These are phyloP conservation scores for Eutolmus rufibarbis DNA, from an alignment of 2,888 invertebrate genomes.

Conservation along the genomic window DNA sequence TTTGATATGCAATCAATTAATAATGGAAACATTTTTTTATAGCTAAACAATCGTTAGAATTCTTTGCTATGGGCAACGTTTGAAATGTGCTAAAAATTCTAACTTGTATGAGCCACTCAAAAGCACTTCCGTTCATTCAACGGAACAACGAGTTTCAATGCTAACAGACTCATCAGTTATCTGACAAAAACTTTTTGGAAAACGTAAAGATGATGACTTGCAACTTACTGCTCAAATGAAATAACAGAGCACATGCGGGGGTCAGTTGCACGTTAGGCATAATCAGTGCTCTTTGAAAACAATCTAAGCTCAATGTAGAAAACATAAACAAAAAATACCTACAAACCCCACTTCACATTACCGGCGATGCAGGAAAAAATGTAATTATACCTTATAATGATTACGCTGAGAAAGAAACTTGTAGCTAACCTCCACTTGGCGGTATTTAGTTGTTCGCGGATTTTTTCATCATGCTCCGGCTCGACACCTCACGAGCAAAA, in stretches of 20 bases:
- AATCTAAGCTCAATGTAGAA: neutral
- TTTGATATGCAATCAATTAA: neutral
- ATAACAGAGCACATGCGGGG: neutral
- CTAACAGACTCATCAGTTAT: neutral
- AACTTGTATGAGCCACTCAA: neutral
- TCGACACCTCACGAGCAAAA: neutral
- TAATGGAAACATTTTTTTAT: too few species aligned
- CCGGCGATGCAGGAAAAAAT: neutral
- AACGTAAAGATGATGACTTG: neutral
- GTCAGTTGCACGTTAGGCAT: neutral
- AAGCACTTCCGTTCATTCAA: neutral
- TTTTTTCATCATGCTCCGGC: neutral
- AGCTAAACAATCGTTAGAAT: neutral
- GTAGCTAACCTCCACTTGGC: neutral
- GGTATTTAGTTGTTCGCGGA: neutral
- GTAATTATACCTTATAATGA: neutral
- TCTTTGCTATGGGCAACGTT: neutral
- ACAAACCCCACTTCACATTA: neutral
- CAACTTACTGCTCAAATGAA: neutral
- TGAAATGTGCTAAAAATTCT: neutral
- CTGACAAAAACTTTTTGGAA: neutral
- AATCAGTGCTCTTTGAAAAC: neutral
- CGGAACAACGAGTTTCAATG: neutral
- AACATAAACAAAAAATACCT: neutral
- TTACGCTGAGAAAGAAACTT: neutral